These are phyloP conservation scores for Periplaneta americana DNA, from an alignment of 1,140 invertebrate species.

Conservation along the genomic window DNA sequence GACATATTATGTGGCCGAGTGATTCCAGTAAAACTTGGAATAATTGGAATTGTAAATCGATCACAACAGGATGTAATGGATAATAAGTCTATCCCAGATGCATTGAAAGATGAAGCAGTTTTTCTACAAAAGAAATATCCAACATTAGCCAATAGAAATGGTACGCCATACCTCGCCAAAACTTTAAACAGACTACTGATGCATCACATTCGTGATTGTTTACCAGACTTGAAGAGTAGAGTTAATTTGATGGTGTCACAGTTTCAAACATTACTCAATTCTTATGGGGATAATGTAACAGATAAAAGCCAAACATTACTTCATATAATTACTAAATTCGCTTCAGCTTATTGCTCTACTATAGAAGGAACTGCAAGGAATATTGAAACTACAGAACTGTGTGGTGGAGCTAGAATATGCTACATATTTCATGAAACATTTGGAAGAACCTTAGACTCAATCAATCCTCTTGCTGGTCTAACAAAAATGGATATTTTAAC, in stretches of 20 bases:
- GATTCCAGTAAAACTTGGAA: constrained; percentile 97
- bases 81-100: constrained; percentile 79
- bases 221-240: constrained; percentile 96
- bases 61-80: constrained; percentile 97
- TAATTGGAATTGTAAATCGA: constrained; percentile 97
- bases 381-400: constrained; percentile 97
- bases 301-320: constrained; percentile 94
- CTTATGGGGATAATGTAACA: constrained; percentile 94
- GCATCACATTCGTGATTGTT: constrained; percentile 98
- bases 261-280: constrained; percentile 91
- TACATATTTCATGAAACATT: constrained; percentile 99
- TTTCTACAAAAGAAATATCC: constrained; percentile 97
- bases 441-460: constrained; percentile 83
- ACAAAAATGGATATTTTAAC: constrained; percentile 95
- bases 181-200: constrained; percentile 95
- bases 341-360: constrained; percentile 94
- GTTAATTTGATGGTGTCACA: constrained; percentile 97
- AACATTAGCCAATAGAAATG: constrained; percentile 91
- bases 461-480: constrained; percentile 89
- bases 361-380: constrained; percentile 97
- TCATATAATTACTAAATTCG: constrained; percentile 99
- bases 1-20: constrained; percentile 96
- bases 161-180: constrained; percentile 93
- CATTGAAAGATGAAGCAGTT: constrained; percentile 88
- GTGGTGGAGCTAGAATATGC: constrained; percentile 96